Evolutionary conservation across 2,797 vertebrate genomes (phyloP).

Genomic region (Hyperoplus lanceolatus): DNA sequence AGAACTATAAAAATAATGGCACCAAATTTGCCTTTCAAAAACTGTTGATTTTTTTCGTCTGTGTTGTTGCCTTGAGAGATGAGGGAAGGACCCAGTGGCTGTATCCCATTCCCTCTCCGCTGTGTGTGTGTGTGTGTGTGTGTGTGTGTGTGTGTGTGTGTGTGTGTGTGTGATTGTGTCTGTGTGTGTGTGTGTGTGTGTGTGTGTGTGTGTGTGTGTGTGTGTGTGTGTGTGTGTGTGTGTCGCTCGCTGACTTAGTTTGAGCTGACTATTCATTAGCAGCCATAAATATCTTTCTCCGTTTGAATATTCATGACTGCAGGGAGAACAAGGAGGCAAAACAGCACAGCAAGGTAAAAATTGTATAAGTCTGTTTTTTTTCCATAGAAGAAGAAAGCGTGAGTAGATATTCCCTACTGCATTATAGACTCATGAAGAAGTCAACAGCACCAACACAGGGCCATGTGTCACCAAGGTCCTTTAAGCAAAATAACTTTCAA

Average conservation of each 20-base stretch:
- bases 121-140: background rate
- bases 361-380: slow-evolving; percentile 13
- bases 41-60: too few species aligned
- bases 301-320: slow-evolving; percentile 73
- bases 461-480: background rate
- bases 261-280: slow-evolving; percentile 69
- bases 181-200: background rate
- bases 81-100: too few species aligned
- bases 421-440: background rate
- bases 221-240: background rate
- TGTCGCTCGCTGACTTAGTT: background rate
- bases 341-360: slow-evolving; percentile 4
- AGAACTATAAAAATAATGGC: too few species aligned
- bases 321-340: slow-evolving; percentile 39
- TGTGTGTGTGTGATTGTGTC: background rate
- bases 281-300: slow-evolving; percentile 58
- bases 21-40: too few species aligned
- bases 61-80: too few species aligned
- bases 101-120: too few species aligned
- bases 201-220: background rate
- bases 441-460: background rate
- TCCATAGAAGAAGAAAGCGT: background rate
- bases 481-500: background rate
- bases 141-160: background rate
- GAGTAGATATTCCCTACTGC: background rate